phyloP scores from a whole-genome alignment of 2,797 vertebrate genomes.

The Sebastes iracundus region DNA sequence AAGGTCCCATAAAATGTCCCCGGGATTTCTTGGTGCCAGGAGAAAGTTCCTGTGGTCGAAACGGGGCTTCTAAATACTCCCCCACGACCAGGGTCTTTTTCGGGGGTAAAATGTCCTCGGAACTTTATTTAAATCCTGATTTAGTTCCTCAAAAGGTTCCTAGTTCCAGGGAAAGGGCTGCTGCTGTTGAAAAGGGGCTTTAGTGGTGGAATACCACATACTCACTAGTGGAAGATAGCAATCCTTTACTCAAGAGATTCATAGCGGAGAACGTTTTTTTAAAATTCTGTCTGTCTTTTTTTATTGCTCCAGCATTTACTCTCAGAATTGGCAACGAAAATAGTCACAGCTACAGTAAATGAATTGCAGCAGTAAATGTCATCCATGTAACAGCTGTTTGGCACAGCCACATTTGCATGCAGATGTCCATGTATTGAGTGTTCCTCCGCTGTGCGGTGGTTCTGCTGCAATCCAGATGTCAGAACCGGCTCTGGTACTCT shows the following conservation, averaged over 20 bases:
- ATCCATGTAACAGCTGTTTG: conserved; percentile 67
- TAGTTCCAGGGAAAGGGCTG: background rate
- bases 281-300: background rate
- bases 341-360: conserved; percentile 45
- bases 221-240: background rate
- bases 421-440: conserved; percentile 48
- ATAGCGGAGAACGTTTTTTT: background rate
- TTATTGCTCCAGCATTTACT: conserved; percentile 25
- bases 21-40: no score
- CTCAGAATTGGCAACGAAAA: conserved; percentile 35
- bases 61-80: no score
- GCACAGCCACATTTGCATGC: conserved; percentile 48
- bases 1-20: no score
- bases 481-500: conserved; percentile 46
- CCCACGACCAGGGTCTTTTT: no score
- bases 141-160: background rate
- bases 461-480: conserved; percentile 70
- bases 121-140: background rate
- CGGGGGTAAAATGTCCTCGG: background rate
- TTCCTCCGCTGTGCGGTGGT: conserved; percentile 13
- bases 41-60: no score
- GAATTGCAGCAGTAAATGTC: conserved; percentile 60
- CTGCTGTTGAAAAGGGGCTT: background rate
- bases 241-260: background rate
- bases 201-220: background rate